Conservation (phyloP, 2,797 vertebrate genomes). For the Helicolenus hilgendorfi region DNA sequence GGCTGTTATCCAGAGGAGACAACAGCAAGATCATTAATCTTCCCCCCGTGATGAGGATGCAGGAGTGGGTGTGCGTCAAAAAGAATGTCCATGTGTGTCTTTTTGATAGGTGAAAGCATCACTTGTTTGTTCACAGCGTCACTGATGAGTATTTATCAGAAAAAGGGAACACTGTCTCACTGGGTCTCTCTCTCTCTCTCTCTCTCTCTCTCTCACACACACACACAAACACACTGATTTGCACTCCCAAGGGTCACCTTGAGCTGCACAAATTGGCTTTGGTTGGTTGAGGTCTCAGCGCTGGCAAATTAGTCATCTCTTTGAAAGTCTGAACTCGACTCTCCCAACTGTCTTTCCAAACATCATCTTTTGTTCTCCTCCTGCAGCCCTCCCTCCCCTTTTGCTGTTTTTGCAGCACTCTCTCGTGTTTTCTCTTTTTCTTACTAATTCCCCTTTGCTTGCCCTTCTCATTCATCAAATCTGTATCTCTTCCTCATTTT, state of each 20-base stretch:
- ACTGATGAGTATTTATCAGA: constrained; percentile 57
- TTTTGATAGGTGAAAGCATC: constrained; percentile 56
- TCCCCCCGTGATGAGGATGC: constrained; percentile 52
- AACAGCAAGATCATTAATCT: constrained; percentile 79
- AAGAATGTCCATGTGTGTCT: constrained; percentile 25
- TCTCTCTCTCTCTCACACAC: constrained; percentile 2
- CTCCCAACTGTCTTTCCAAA: constrained; percentile 49
- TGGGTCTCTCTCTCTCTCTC: neutral
- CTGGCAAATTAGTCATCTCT: constrained; percentile 75
- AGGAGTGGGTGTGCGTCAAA: neutral
- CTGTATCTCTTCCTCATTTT: constrained; percentile 22
- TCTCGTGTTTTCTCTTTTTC: constrained; percentile 25
- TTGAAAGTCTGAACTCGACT: constrained; percentile 67
- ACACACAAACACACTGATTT: constrained; percentile 31
- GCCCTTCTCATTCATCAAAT: constrained; percentile 54
- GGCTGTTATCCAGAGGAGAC: constrained; percentile 75
- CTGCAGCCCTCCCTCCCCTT: neutral
- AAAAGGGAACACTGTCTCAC: constrained; percentile 17
- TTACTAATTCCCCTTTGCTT: constrained; percentile 15
- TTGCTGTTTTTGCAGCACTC: neutral
- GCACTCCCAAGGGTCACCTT: constrained; percentile 78
- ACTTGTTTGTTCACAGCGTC: constrained; percentile 59
- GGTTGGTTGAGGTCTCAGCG: constrained; percentile 69
- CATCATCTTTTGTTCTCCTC: constrained; percentile 45
- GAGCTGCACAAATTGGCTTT: constrained; percentile 79